phyloP scores from a whole-genome alignment of 2,113 vertebrate species.

The Brachypodius melanocephalos region DNA sequence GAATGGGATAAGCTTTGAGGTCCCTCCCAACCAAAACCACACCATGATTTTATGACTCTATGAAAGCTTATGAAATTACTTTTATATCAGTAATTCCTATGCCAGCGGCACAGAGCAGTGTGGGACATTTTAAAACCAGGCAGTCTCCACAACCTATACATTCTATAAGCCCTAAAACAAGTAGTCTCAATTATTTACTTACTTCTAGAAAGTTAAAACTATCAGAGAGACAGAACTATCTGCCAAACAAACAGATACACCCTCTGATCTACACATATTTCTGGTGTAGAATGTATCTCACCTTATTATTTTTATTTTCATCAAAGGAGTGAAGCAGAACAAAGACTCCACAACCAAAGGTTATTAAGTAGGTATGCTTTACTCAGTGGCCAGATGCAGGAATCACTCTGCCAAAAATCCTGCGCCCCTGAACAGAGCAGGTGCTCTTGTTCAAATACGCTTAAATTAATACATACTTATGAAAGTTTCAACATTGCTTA shows the following conservation, averaged over 20 bases:
- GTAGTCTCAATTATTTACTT: not conserved
- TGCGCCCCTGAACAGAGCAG: too few relatives aligned
- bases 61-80: not conserved
- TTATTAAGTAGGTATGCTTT: too few relatives aligned
- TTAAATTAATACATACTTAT: too few relatives aligned
- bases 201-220: not conserved
- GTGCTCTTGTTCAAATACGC: too few relatives aligned
- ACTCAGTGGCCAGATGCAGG: too few relatives aligned
- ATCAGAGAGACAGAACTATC: not conserved
- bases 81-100: not conserved
- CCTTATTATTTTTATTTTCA: not conserved
- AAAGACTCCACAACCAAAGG: too few relatives aligned
- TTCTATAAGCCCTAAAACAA: not conserved
- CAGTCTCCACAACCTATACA: not conserved
- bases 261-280: not conserved
- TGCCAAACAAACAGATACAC: not conserved
- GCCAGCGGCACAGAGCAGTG: accelerated
- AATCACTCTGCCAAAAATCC: too few relatives aligned
- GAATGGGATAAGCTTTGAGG: not conserved
- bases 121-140: not conserved
- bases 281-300: not conserved
- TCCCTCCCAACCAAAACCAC: not conserved
- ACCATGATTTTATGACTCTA: not conserved
- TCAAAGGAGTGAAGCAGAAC: too few relatives aligned
- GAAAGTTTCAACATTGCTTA: too few relatives aligned